Evolutionary conservation across 2,113 vertebrate species (phyloP), one percentile per base, ranked within the genome.

Genomic region (Melanostigma gelatinosum): DNA sequence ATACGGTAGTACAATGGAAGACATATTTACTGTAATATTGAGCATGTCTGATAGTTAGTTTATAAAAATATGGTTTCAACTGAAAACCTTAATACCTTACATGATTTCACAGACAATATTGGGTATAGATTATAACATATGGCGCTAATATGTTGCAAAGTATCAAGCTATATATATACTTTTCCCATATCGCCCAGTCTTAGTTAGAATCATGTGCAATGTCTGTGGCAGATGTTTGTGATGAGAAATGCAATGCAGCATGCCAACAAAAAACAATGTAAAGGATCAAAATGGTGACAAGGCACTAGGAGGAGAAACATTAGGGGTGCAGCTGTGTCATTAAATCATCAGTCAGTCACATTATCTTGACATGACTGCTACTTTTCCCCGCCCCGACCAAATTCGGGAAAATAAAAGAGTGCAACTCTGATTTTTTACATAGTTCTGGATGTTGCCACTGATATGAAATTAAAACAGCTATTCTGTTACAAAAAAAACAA

Each of bases 151-250:
- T 15, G 12, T 52, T 36, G 27, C 4, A 40, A 38, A 38, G 29
- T 58, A 20, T 60, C 5, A 7, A 50, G 48, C 38, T 11, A 44
- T 24, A 50, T 24, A 15, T 40, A 50, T 24, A 15, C 34, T 7
- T 44, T 16, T 8, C 6, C 11, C 16, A 13, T 34, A 46, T 46
- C 11, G 1, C 46, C 79, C 81, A 90, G 85, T 77, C 75, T 85
- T 85, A 75, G 46, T 84, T 76, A 77, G 36, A 90, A 84, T 83
- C 89, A 91, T 84, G 85, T 89, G 87, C 42, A 85, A 69, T 61
- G 48, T 80, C 38, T 71, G 46, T 69, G 75, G 46, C 67, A 79
- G 63, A 68, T 60, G 46, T 76, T 76, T 70, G n/a, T 66, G 7
- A 38, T 5, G 36, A 72, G 27, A 88, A 82, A 85, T 82, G 83